phyloP scores from a whole-genome alignment of 1,140 invertebrate species.

The Musca vetustissima region DNA sequence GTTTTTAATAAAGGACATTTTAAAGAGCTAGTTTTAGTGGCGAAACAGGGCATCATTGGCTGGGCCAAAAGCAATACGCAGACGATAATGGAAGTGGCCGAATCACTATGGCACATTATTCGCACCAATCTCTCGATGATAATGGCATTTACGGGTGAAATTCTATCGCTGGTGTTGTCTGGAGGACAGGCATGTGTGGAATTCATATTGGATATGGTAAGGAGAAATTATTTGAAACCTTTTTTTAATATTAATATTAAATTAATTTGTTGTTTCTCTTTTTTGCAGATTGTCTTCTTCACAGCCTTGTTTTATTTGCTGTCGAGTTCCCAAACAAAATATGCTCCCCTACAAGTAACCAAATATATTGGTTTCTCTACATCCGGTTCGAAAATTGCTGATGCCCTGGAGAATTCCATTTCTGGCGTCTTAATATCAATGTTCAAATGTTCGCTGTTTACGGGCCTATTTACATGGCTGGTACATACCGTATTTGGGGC shows the following conservation, averaged over 20 bases:
- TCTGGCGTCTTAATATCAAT: slow-evolving; percentile 88
- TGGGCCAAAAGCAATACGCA: slow-evolving; percentile 93
- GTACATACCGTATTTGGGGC: slow-evolving; percentile 94
- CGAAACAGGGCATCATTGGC: slow-evolving; percentile 66
- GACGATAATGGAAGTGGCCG: slow-evolving; percentile 83
- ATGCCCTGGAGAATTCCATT: slow-evolving; percentile 67
- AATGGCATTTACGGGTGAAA: slow-evolving; percentile 80
- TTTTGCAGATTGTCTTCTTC: slow-evolving; percentile 85
- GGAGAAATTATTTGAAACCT: too few relatives aligned
- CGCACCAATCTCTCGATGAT: slow-evolving; percentile 92
- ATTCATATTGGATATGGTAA: slow-evolving; percentile 87
- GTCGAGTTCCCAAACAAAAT: slow-evolving; percentile 82
- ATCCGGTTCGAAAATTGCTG: slow-evolving; percentile 72
- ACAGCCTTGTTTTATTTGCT: slow-evolving; percentile 95
- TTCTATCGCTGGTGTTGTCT: slow-evolving; percentile 84
- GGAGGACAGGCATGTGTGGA: slow-evolving; percentile 93
- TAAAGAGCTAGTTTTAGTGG: slow-evolving; percentile 57
- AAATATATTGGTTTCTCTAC: slow-evolving; percentile 77
- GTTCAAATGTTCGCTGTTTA: slow-evolving; percentile 95
- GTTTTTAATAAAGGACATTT: slow-evolving; percentile 56
- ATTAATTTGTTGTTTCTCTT: slow-evolving; percentile 1
- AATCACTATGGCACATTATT: slow-evolving; percentile 88
- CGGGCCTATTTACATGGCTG: slow-evolving; percentile 97
- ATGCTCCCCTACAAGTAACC: slow-evolving; percentile 82
- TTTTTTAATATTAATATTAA: background rate